phyloP scores from a whole-genome alignment of 2,888 invertebrate genomes.

The Deroplatys truncata region DNA sequence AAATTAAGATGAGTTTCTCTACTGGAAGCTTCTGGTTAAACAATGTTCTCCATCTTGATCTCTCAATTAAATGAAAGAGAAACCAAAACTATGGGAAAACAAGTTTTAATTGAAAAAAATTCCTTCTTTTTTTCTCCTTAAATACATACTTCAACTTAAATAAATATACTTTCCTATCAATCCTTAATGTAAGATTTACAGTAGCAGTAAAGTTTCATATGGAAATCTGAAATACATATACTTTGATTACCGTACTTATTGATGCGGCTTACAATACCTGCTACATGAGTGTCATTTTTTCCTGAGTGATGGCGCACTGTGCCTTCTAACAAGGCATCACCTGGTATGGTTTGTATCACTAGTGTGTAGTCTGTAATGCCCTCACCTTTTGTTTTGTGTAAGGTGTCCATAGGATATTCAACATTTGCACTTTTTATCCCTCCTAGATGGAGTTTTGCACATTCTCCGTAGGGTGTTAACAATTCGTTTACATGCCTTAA shows the following conservation, averaged over 20 bases:
- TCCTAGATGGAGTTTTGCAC: constrained; percentile 59
- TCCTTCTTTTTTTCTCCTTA: not conserved
- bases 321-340: constrained; percentile 72
- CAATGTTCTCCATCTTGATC: no score
- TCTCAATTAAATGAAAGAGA: no score
- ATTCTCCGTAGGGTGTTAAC: constrained; percentile 58
- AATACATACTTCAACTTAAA: not conserved
- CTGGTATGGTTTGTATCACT: constrained; percentile 60
- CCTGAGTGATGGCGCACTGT: constrained; percentile 54
- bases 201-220: constrained; percentile 41
- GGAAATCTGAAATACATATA: constrained; percentile 39
- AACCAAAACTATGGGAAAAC: no score
- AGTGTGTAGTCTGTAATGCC: constrained; percentile 50
- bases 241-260: constrained; percentile 45
- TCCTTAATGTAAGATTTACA: constrained; percentile 33
- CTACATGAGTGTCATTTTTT: constrained; percentile 45
- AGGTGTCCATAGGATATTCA: constrained; percentile 30
- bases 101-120: no score
- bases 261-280: constrained; percentile 56
- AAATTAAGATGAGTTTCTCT: no score
- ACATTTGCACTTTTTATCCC: constrained; percentile 64
- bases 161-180: not conserved
- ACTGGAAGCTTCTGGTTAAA: no score
- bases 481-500: constrained; percentile 62
- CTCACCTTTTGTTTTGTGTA: constrained; percentile 40